Evolutionary conservation across 1,140 invertebrate species (phyloP).

Genomic region (Caerostris extrusa): DNA sequence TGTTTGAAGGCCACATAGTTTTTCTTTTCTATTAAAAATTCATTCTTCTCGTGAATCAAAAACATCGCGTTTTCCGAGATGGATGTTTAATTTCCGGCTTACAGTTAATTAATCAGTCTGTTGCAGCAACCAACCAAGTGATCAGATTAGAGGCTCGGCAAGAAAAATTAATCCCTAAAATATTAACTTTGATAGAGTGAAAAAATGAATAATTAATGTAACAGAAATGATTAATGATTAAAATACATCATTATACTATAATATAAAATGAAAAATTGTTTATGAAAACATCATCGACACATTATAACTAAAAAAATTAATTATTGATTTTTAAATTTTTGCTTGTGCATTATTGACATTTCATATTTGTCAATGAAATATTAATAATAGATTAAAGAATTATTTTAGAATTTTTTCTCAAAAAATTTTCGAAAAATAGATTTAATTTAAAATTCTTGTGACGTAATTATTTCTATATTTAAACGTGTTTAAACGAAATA

Average conservation of each 20-base stretch:
- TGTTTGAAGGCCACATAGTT: conserved; percentile 49
- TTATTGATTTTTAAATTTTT: too few species aligned
- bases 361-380: too few species aligned
- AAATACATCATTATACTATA: too few species aligned
- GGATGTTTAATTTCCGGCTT: conserved; percentile 71
- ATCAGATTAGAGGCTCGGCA: background rate
- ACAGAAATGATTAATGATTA: too few species aligned
- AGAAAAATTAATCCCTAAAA: background rate
- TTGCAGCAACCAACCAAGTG: conserved; percentile 50
- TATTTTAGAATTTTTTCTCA: too few species aligned
- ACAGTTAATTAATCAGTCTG: conserved; percentile 60
- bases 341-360: too few species aligned
- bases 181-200: too few species aligned
- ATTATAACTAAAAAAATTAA: too few species aligned
- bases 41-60: background rate
- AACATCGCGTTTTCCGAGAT: background rate
- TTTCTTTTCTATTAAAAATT: conserved; percentile 58
- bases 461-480: background rate
- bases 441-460: background rate
- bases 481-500: background rate
- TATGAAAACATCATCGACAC: too few species aligned
- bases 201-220: too few species aligned
- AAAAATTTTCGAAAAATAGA: background rate
- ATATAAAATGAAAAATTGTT: too few species aligned
- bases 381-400: too few species aligned